These are phyloP conservation scores for Orthosia gracilis DNA, from an alignment of 2,888 invertebrate species.

Conservation along the genomic window DNA sequence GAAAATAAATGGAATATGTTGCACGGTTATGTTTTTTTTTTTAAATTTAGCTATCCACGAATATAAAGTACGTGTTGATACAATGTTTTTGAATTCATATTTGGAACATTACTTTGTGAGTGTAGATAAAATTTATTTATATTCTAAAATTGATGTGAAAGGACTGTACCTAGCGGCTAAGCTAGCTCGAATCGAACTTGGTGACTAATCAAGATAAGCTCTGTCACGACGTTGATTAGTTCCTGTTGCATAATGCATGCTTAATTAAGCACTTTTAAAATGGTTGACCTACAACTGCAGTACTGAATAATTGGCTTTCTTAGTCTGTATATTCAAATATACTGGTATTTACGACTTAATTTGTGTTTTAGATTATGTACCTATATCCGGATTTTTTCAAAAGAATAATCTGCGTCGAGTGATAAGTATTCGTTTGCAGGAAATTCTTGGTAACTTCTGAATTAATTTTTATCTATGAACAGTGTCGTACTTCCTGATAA, in stretches of 20 bases:
- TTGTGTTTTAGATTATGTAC: background rate
- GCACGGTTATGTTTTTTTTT: no score
- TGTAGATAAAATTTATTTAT: no score
- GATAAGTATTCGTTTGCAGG: no score
- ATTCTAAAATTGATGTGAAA: slow-evolving; percentile 29
- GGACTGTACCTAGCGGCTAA: background rate
- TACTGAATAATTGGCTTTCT: background rate
- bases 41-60: no score
- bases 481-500: background rate
- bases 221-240: slow-evolving; percentile 38
- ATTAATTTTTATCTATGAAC: background rate
- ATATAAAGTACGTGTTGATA: no score
- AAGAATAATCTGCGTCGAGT: no score
- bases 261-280: slow-evolving; percentile 16
- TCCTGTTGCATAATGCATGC: slow-evolving; percentile 47
- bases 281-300: background rate
- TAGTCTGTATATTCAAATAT: background rate
- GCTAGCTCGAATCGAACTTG: slow-evolving; percentile 2
- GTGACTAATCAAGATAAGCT: slow-evolving; percentile 47
- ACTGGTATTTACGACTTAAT: background rate
- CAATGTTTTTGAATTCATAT: no score
- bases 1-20: no score
- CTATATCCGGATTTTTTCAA: background rate
- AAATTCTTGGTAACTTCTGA: background rate
- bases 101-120: no score